Base-by-base conservation (phyloP, 2,113 vertebrate genomes). In the Merops nubicus region DNA sequence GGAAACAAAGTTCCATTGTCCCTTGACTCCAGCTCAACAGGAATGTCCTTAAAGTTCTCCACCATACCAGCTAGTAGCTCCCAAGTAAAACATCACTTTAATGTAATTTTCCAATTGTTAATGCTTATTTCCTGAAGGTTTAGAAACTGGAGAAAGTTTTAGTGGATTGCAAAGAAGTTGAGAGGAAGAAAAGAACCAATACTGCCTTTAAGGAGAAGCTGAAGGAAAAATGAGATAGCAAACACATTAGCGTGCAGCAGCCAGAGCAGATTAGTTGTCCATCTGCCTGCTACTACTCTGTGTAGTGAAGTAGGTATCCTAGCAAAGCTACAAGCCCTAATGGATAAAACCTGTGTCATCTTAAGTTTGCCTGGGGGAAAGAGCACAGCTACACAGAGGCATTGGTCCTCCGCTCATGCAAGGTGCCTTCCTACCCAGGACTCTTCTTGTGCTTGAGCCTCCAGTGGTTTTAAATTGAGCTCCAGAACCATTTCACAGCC, bases 331-430 rank as follows among this genome's bases (percentile, higher is more conserved):
- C 26, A 28, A 70, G 45, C 45, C 43, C 54, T 23, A 47, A 34
- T 20, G 13, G 62, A 87, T 78, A 53, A 89, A 28, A 28, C 23
- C 79, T 0, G 0, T 17, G 5, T 48, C 65, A 36, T 26, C 0
- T 0, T 15, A 45, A 33, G 11, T 43, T 43, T 73, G 40, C 63
- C 79, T 4, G 5, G 34, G 57, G 38, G 1, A 20, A 77, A 18
- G n/a, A 74, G 25, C 43, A 73, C 54, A 10, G 36, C 36, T n/a
- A 57, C 54, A 34, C 42, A 51, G 50, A 64, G 15, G 23, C 4
- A 2, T 0, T 34, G 14, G 38, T 19, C 23, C 33, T 86, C 0
- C 0, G 18, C 40, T 88, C 48, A 8, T 2, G 3, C 5, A 1
- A 62, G 36, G 23, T 36, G 20, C 56, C 20, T 47, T 38, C 53